Base-by-base conservation (phyloP, 2,888 invertebrate species). In the Acleris sparsana region DNA sequence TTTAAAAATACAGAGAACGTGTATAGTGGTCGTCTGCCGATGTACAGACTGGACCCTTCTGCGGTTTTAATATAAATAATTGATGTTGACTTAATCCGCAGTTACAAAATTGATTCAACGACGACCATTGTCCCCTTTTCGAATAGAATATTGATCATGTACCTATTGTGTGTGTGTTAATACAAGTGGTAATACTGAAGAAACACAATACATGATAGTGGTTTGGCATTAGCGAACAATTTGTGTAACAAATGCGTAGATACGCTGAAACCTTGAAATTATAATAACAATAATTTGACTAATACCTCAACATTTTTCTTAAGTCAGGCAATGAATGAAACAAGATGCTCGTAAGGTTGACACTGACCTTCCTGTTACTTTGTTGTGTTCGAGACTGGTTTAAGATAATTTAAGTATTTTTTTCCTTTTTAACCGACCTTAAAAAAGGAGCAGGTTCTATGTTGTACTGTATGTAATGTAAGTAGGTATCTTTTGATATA, bases 261-360 rank as follows among this genome's bases (percentile, higher is more conserved):
- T 59, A 59, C 59, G 48, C 22, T 25, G 13, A 44, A 53, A 53
- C 70, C 70, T 70, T 70, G 70, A 43, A 62, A 68, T 65, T 67
- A 63, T 62, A 67, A 68, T 63, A 59, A 68, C 66, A 71, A 73
- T 67, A 16, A 66, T 62, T 62, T 55, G 46, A 69, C 65, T 71
- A 69, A 68, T 66, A 62, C 62, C 62, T n/a, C 17, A 59, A 66
- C 59, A 64, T 67, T 52, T 69, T 67, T 69, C 69, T 69, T 68
- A 62, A 62, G 53, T 60, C 62, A 69, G 33, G 68, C 65, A 70
- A 70, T 71, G 43, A 64, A 33, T 51, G 58, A 52, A 63, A 65
- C 56, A 62, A 58, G 62, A 68, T 33, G 46, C 60, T 64, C 63
- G 64, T 67, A 70, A 71, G 43, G 69, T 69, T 43, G 56, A 62